Evolutionary conservation across 2,888 invertebrate species (phyloP).

Genomic region (Caenorhabditis sp.): DNA sequence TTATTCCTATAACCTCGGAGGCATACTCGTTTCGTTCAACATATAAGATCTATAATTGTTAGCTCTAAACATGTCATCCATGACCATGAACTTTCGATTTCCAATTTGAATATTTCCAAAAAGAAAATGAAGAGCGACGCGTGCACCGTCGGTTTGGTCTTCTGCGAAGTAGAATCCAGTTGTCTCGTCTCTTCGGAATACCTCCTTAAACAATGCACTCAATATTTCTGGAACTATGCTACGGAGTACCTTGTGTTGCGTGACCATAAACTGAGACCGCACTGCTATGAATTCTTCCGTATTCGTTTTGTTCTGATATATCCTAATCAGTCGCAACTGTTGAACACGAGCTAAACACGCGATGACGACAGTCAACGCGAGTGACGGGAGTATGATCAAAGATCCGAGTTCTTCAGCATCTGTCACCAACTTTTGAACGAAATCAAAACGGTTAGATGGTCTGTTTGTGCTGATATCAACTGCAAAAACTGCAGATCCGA

Average conservation of each 20-base stretch:
- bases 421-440: slow-evolving; percentile 62
- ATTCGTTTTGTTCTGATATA: slow-evolving; percentile 69
- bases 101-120: slow-evolving; percentile 71
- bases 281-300: slow-evolving; percentile 69
- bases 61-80: slow-evolving; percentile 69
- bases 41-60: slow-evolving; percentile 70
- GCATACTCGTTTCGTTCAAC: slow-evolving; percentile 71
- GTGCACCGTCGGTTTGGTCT: slow-evolving; percentile 49
- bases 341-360: slow-evolving; percentile 64
- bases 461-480: slow-evolving; percentile 59
- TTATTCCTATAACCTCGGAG: slow-evolving; percentile 66
- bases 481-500: slow-evolving; percentile 54
- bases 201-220: slow-evolving; percentile 29
- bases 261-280: slow-evolving; percentile 51
- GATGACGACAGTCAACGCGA: slow-evolving; percentile 57
- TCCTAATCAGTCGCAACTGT: slow-evolving; percentile 64
- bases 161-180: slow-evolving; percentile 66
- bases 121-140: slow-evolving; percentile 60
- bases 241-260: slow-evolving; percentile 56
- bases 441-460: slow-evolving; percentile 55
- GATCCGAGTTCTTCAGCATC: slow-evolving; percentile 71
- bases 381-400: slow-evolving; percentile 52
- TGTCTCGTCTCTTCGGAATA: slow-evolving; percentile 59
- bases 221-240: no score
- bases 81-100: slow-evolving; percentile 60